phyloP scores from a whole-genome alignment of 2,113 vertebrate species.

The Stegastes partitus region DNA sequence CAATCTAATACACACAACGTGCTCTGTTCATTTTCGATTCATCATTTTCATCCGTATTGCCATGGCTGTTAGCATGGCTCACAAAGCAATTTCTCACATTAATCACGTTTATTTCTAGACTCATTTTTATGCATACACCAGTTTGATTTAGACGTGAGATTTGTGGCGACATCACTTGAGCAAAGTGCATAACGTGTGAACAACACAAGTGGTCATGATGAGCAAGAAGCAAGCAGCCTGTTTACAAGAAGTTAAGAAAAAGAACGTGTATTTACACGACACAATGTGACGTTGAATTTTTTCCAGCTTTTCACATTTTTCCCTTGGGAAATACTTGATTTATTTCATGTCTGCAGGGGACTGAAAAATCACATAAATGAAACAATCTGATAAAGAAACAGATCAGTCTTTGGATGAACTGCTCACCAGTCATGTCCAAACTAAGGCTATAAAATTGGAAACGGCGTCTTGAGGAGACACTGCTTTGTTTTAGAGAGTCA shows the following conservation, averaged over 20 bases:
- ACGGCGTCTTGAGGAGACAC: neutral
- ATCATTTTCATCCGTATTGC: conserved; percentile 18
- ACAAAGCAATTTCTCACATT: conserved; percentile 15
- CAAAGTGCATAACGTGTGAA: conserved; percentile 16
- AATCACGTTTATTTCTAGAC: neutral
- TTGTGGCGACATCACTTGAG: neutral
- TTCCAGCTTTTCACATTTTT: neutral
- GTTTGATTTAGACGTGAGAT: neutral
- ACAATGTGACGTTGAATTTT: neutral
- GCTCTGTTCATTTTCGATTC: conserved; percentile 35
- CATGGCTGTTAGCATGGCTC: neutral
- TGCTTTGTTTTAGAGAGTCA: neutral
- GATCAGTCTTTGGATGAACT: neutral
- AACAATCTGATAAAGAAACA: conserved; percentile 3
- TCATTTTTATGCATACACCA: neutral
- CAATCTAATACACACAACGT: conserved; percentile 30
- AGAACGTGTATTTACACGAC: neutral
- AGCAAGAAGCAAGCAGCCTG: neutral
- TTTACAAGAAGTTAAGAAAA: neutral
- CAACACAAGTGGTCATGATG: neutral
- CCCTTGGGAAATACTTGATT: neutral
- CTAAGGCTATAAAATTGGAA: neutral
- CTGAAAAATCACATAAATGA: neutral
- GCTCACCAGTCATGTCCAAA: neutral
- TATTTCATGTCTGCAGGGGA: neutral